A percentile compares a stretch with the other conserved stretches of the same genome.
phyloP scores from a whole-genome alignment of 2,888 invertebrate genomes.

The Liposcelis brunnea region DNA sequence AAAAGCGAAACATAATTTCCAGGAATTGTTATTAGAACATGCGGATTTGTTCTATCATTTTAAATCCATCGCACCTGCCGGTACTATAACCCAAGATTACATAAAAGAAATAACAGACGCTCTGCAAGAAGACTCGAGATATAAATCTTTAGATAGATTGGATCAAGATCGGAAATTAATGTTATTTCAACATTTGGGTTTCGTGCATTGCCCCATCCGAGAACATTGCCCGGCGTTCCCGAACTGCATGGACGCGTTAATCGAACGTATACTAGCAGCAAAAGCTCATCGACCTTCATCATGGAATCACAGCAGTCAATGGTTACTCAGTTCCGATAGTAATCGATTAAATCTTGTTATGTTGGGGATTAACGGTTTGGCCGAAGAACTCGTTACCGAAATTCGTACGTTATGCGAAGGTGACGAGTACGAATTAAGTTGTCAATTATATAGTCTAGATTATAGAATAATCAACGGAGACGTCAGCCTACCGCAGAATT shows the following conservation, averaged over 20 bases:
- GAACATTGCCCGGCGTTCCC: conserved; percentile 87
- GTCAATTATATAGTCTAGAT: conserved; percentile 63
- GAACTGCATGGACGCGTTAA: conserved; percentile 61
- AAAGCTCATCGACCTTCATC: conserved; percentile 48
- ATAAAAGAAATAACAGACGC: conserved; percentile 85
- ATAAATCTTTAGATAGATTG: conserved; percentile 81
- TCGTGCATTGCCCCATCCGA: conserved; percentile 85
- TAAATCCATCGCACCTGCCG: conserved; percentile 73
- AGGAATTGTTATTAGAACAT: conserved; percentile 81
- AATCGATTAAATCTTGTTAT: conserved; percentile 73
- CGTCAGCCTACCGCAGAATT: conserved; percentile 59
- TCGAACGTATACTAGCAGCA: conserved; percentile 49
- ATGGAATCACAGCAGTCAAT: conserved; percentile 45
- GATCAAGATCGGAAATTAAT: conserved; percentile 90
- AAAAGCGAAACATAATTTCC: conserved; percentile 73
- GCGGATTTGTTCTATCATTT: conserved; percentile 87
- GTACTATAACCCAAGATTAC: conserved; percentile 85
- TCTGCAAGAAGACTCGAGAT: conserved; percentile 81
- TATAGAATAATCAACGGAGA: conserved; percentile 77
- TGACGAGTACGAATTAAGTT: conserved; percentile 68
- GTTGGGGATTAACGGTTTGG: conserved; percentile 70
- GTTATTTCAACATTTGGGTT: conserved; percentile 87
- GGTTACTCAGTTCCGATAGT: conserved; percentile 45
- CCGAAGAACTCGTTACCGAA: conserved; percentile 72
- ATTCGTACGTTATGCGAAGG: conserved; percentile 73